Conservation (phyloP, 2,113 vertebrate species). For the Stomatorhinus ivindoensis region DNA sequence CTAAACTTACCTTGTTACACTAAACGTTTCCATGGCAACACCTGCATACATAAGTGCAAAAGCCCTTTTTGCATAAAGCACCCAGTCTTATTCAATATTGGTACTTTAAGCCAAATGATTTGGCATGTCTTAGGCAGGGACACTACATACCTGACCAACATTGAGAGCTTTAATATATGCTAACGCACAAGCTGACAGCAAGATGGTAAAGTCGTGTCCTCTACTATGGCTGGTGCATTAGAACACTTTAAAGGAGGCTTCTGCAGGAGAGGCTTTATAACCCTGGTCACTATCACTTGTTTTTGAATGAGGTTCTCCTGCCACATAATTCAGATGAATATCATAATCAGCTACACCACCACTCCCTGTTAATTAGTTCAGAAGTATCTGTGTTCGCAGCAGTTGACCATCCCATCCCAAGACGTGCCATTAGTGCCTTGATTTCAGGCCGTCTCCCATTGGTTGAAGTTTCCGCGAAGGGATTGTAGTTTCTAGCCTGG, state of each 20-base stretch:
- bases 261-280: neutral
- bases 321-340: neutral
- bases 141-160: neutral
- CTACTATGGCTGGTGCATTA: neutral
- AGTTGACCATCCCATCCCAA: neutral
- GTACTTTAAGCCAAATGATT: neutral
- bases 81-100: neutral
- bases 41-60: neutral
- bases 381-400: neutral
- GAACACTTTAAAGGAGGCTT: neutral
- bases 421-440: neutral
- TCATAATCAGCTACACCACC: neutral
- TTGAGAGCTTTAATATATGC: neutral
- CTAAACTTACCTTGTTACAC: neutral
- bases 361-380: neutral
- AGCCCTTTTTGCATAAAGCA: neutral
- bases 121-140: neutral
- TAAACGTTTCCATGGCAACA: slow-evolving; percentile 8
- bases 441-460: neutral
- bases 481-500: neutral
- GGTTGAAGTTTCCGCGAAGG: neutral
- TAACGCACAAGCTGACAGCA: neutral
- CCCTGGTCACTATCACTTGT: neutral
- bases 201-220: neutral
- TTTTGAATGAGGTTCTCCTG: neutral